phyloP scores from a whole-genome alignment of 2,797 vertebrate genomes.

The Schizopygopsis malacanthus region DNA sequence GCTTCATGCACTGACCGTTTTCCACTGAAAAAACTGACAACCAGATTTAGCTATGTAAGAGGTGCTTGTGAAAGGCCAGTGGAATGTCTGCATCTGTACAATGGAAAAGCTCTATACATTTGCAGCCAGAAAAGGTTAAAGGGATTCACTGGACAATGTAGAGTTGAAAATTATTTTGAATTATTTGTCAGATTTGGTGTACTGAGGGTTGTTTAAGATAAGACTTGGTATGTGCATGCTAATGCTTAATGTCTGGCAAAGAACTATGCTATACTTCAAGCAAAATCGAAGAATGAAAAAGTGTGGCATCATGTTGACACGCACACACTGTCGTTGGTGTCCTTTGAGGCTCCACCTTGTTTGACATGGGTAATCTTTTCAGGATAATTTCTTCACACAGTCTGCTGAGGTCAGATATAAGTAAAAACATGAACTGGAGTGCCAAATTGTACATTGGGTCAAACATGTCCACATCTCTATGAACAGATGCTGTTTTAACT shows the following conservation, averaged over 20 bases:
- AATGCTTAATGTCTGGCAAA: not conserved
- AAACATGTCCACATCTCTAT: not conserved
- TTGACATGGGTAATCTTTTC: not conserved
- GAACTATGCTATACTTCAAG: not conserved
- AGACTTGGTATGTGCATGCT: not conserved
- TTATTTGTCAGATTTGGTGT: not conserved
- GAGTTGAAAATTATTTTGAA: not conserved
- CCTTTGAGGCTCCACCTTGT: not conserved
- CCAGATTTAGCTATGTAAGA: slow-evolving; percentile 10
- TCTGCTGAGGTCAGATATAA: not conserved
- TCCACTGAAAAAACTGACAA: not conserved
- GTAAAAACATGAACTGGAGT: not conserved
- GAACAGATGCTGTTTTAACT: not conserved
- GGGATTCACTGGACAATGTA: not conserved
- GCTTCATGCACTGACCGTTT: not conserved
- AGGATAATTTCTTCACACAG: not conserved
- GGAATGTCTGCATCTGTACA: not conserved
- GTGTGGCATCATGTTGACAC: not conserved
- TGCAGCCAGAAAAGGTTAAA: not conserved
- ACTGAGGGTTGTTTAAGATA: not conserved
- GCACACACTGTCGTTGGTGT: not conserved
- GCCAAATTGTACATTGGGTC: not conserved
- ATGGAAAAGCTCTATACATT: not conserved
- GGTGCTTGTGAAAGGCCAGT: not conserved
- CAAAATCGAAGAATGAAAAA: not conserved